Evolutionary conservation across 2,113 vertebrate species (phyloP).

Genomic region (Sinocyclocheilus anophthalmus): DNA sequence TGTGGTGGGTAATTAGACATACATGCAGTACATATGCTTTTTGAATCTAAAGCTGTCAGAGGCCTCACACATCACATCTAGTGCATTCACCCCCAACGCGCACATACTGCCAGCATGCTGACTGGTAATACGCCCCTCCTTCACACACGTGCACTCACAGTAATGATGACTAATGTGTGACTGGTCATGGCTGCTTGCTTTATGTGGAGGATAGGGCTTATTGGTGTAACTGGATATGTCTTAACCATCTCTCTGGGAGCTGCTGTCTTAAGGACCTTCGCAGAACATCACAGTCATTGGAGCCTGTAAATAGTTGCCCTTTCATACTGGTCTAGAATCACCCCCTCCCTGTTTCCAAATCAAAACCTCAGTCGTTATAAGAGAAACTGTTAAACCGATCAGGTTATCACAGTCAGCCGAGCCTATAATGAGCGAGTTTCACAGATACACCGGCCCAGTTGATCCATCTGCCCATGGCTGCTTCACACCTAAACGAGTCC

Average conservation of each 20-base stretch:
- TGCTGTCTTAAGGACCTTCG: slow-evolving; percentile 44
- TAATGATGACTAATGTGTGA: slow-evolving; percentile 29
- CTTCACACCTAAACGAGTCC: slow-evolving; percentile 68
- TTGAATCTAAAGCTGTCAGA: slow-evolving; percentile 29
- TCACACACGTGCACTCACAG: slow-evolving; percentile 18
- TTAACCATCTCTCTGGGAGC: slow-evolving; percentile 53
- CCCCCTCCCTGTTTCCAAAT: not conserved
- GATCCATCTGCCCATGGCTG: slow-evolving; percentile 60
- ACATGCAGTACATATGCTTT: slow-evolving; percentile 10
- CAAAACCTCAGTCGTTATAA: slow-evolving; percentile 13
- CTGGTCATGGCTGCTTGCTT: slow-evolving; percentile 18
- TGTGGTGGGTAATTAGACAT: slow-evolving; percentile 46
- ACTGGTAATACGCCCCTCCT: not conserved
- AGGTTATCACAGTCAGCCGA: slow-evolving; percentile 47
- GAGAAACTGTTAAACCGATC: slow-evolving; percentile 38
- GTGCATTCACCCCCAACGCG: slow-evolving; percentile 24
- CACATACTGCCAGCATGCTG: slow-evolving; percentile 30
- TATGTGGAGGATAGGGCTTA: slow-evolving; percentile 43
- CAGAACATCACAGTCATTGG: slow-evolving; percentile 48
- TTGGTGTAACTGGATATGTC: slow-evolving; percentile 58
- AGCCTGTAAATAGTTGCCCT: slow-evolving; percentile 51
- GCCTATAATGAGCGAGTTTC: slow-evolving; percentile 65
- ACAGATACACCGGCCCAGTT: slow-evolving; percentile 56
- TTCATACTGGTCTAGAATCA: slow-evolving; percentile 37
- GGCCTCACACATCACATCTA: slow-evolving; percentile 34